Base-by-base conservation (phyloP, 2,113 vertebrate genomes). In the Perca fluviatilis region DNA sequence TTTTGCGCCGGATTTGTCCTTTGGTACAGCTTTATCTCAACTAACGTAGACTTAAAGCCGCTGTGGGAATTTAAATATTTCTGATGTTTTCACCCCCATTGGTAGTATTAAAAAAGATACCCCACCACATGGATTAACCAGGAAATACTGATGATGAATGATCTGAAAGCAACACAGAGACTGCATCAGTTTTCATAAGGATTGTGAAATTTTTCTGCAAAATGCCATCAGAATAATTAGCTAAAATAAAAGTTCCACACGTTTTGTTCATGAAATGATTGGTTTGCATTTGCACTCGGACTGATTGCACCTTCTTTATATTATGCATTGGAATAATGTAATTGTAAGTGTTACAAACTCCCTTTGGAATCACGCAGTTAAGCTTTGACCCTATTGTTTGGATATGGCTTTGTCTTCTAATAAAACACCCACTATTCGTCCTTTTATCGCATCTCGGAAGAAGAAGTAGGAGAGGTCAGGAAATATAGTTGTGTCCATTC, bases 401-500 rank as follows among this genome's bases (percentile, higher is more conserved):
- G 51, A 47, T 60, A 21, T 30, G 53, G 58, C 69, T 79, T 82
- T 40, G 77, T 72, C 84, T 88, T 58, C 54, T 53, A 84, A 82
- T 79, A 74, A 82, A 78, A 75, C 56, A 8, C 53, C 10, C 13
- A 3, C 74, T 51, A 69, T 71, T 79, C 11, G 14, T 54, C 27
- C 8, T 67, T 86, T 86, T 78, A 62, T 77, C 69, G 66, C 75
- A 64, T 80, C 67, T 60, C 53, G 68, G 76, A 36, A 61, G 46
- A 46, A 71, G 77, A 51, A 85, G 66, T 33, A 15, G 49, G 15
- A 60, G 33, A 67, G 92, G 90, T 90, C 89, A 92, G 70, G 77
- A 74, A 82, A 84, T 85, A 76, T 86, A 86, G 89, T 89, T 89
- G 85, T 91, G 90, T 91, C 94, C 90, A 70, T 90, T 90, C 86